Conservation (phyloP, 1,140 invertebrate species). For the Sminthurides bifidus region DNA sequence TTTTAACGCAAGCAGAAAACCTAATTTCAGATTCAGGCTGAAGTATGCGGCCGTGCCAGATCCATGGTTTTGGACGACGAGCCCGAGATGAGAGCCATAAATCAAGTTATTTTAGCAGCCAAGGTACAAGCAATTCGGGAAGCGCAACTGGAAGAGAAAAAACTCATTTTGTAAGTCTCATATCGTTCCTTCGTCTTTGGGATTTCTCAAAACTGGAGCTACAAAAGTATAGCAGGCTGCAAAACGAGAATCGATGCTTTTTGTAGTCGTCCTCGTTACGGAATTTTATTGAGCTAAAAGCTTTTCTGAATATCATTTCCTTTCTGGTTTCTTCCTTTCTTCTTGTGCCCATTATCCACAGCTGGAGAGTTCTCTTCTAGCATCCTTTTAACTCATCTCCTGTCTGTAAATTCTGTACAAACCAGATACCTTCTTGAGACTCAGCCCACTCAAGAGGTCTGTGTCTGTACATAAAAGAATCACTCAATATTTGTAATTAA, state of each 20-base stretch:
- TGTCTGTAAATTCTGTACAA: too few species aligned
- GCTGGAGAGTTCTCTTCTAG: too few species aligned
- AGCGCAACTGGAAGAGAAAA: slow-evolving; percentile 27
- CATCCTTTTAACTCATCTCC: too few species aligned
- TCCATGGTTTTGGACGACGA: slow-evolving; percentile 25
- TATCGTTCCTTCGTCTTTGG: not conserved
- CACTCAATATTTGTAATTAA: not conserved
- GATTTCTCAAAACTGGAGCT: not conserved
- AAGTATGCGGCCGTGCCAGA: slow-evolving; percentile 22
- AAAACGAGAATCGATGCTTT: not conserved
- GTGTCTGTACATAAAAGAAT: not conserved
- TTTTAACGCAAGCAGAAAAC: too few species aligned
- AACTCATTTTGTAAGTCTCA: slow-evolving; percentile 21
- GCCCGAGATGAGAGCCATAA: slow-evolving; percentile 24
- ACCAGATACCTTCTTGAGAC: too few species aligned
- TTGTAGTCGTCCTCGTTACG: not conserved
- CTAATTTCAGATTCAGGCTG: too few species aligned
- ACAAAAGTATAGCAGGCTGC: not conserved
- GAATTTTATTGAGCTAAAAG: not conserved
- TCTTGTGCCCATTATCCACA: not conserved
- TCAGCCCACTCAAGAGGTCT: too few species aligned
- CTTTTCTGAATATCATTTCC: not conserved
- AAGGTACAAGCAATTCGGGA: slow-evolving; percentile 30
- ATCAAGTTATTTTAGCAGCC: slow-evolving; percentile 21
- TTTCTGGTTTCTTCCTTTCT: not conserved